Base-by-base conservation (phyloP, 1,140 invertebrate species). In the Zaprionus africanus region DNA sequence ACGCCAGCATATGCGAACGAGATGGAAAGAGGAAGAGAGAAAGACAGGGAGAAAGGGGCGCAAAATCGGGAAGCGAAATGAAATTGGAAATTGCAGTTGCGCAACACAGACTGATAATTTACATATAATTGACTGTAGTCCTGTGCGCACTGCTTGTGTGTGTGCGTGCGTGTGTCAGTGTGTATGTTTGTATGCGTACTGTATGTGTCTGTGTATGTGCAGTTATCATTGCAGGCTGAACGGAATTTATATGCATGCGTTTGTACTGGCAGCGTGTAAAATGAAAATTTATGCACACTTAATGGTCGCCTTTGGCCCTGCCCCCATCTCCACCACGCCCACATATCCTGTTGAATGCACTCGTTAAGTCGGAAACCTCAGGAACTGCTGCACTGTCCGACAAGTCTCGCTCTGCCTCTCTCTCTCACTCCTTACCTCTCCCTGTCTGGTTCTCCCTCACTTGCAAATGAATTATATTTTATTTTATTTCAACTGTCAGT, bases 241-340 rank as follows among this genome's bases (percentile, higher is more conserved):
- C 38, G 56, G 38, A 68, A 75, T 74, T 78, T 75, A 75, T 75
- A 78, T 77, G 75, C 75, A 77, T 77, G 59, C 64, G 74, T 72
- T 72, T 76, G 73, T 76, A 34, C 54, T 53, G 22, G 28, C 51
- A 64, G 34, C 68, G 46, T 70, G 73, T 72, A 74, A 78, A 78
- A 75, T 78, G 69, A 64, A 80, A 78, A 80, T 80, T 80, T 78
- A 80, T 80, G 78, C 78, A 78, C 59, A 78, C 78, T 78, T 80
- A 80, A 80, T 80, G 75, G 64, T 46, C 59, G 65, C 65, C 62
- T 60, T 56, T 66, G 68, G 62, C 63, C 46, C 58, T 31, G 46
- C n/a, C 38, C 28, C 15, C 22, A 22, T 19, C 28, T 38, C 13
- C 34, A 36, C 17, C 73, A 79, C 73, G 61, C 73, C 73, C 41